Conservation (phyloP, 1,140 invertebrate genomes). For the Sweltsa coloradensis region DNA sequence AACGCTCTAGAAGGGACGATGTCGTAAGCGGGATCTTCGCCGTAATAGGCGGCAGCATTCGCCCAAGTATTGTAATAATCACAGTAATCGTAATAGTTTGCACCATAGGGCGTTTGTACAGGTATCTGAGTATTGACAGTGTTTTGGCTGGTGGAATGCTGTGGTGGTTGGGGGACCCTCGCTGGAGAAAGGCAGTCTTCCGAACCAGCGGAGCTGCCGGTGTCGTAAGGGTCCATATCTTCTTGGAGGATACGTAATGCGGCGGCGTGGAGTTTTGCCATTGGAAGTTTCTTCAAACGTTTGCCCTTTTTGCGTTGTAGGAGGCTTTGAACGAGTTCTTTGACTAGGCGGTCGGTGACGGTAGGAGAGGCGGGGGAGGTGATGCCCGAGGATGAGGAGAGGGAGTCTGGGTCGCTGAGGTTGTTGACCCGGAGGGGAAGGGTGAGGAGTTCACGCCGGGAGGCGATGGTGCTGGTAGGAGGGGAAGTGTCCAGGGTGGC, state of each 20-base stretch:
- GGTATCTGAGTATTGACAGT: conserved; percentile 15
- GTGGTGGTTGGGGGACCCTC: conserved; percentile 7
- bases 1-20: conserved; percentile 39
- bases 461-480: conserved; percentile 20
- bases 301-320: conserved; percentile 36
- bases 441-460: conserved; percentile 23
- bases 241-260: conserved; percentile 38
- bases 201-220: conserved; percentile 17
- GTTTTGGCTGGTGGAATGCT: background rate
- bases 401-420: conserved; percentile 17
- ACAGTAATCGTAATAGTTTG: conserved; percentile 33
- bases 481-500: conserved; percentile 20
- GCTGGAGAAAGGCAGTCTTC: background rate
- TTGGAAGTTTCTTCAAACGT: conserved; percentile 35
- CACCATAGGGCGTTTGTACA: conserved; percentile 29
- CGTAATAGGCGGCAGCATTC: conserved; percentile 24
- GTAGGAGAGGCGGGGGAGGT: conserved; percentile 37
- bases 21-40: conserved; percentile 23
- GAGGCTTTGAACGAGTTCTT: conserved; percentile 41
- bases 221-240: conserved; percentile 31
- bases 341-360: conserved; percentile 38
- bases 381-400: conserved; percentile 32
- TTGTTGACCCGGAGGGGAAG: conserved; percentile 23
- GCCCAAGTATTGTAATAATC: conserved; percentile 48
- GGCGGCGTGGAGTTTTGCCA: conserved; percentile 40